These are phyloP conservation scores for rat (Rattus norvegicus) DNA, from an alignment of 2,113 vertebrate species.

Conservation along the genomic window GRCr8 NC_086024.1:118762501-118763000, in stretches of 20 bases:
- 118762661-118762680: background rate
- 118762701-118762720: background rate
- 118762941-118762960: no score
- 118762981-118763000: no score
- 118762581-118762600: background rate
- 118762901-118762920: background rate
- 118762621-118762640: background rate
- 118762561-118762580: background rate
- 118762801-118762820: fast-evolving
- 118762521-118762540: background rate
- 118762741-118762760: background rate
- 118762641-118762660: background rate
- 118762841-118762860: background rate
- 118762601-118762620: background rate
- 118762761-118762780: fast-evolving
- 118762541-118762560: fast-evolving
- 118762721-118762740: background rate
- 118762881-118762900: background rate
- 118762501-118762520: background rate
- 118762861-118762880: background rate
- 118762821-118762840: background rate
- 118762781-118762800: fast-evolving
- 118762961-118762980: no score
- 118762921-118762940: background rate
- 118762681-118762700: background rate